Evolutionary conservation across 2,888 invertebrate species (phyloP).

Genomic region (Monopis laevigella): DNA sequence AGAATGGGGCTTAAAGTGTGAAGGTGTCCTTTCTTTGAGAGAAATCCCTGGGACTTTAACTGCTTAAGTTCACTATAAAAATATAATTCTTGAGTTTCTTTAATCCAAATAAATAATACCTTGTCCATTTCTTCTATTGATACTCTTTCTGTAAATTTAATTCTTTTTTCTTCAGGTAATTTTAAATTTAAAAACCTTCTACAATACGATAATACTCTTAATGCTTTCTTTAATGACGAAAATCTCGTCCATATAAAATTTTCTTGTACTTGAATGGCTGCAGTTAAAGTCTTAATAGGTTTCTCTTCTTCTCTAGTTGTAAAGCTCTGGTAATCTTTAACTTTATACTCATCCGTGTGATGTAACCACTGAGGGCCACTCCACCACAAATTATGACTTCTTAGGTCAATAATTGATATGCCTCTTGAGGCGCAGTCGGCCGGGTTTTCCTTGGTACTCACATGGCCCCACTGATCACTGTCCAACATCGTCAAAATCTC

Average conservation of each 20-base stretch:
- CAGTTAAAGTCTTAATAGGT: neutral
- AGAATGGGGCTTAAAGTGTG: constrained; percentile 9
- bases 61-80: constrained; percentile 1
- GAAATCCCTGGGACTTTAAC: neutral
- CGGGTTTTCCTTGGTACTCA: constrained; percentile 21
- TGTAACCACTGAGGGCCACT: constrained; percentile 13
- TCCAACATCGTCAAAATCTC: constrained; percentile 20
- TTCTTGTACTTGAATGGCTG: neutral
- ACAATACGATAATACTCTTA: constrained; percentile 5
- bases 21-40: constrained; percentile 1
- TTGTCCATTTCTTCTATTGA: neutral
- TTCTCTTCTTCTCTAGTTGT: neutral
- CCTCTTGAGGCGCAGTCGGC: constrained; percentile 26
- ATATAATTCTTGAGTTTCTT: neutral
- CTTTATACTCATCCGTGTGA: too few relatives aligned
- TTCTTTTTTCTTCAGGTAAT: neutral
- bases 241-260: constrained; percentile 8
- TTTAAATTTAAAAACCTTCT: constrained; percentile 2
- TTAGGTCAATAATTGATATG: constrained; percentile 16
- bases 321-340: too few relatives aligned
- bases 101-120: constrained; percentile 1
- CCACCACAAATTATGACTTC: constrained; percentile 18
- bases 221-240: constrained; percentile 4
- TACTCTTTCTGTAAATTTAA: neutral
- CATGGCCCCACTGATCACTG: constrained; percentile 20